A percentile compares a stretch with the other conserved stretches of the same genome.
Evolutionary conservation across 2,888 invertebrate species (phyloP).

Genomic region (Bhutanitis thaidina): DNA sequence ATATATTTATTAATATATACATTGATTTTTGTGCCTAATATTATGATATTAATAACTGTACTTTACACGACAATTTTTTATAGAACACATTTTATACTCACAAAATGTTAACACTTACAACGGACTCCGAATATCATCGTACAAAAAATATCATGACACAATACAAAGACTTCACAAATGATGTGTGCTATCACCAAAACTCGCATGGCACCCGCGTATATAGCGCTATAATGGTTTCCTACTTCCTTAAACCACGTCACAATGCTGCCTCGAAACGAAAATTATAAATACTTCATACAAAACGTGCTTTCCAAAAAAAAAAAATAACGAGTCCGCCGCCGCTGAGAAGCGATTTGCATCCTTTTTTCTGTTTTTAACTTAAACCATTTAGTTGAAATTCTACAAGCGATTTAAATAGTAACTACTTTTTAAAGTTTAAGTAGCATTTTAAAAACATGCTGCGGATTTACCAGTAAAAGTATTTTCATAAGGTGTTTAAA

Average conservation of each 20-base stretch:
- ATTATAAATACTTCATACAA: slow-evolving; percentile 49
- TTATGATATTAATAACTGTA: too few species aligned
- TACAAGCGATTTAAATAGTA: slow-evolving; percentile 1
- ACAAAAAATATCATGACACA: slow-evolving; percentile 23
- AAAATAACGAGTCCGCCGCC: slow-evolving; percentile 36
- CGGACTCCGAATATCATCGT: background rate
- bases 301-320: slow-evolving; percentile 30
- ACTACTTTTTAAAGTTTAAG: background rate
- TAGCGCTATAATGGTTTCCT: slow-evolving; percentile 70
- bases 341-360: slow-evolving; percentile 27
- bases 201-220: slow-evolving; percentile 56
- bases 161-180: slow-evolving; percentile 37
- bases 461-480: background rate
- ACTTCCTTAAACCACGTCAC: slow-evolving; percentile 58
- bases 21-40: too few species aligned
- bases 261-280: slow-evolving; percentile 59
- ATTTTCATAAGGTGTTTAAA: too few species aligned
- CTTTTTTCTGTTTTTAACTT: slow-evolving; percentile 3
- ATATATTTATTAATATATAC: too few species aligned
- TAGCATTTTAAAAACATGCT: background rate
- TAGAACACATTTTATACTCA: too few species aligned
- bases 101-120: too few species aligned
- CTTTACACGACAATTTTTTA: too few species aligned
- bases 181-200: slow-evolving; percentile 46
- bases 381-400: slow-evolving; percentile 9